These are phyloP conservation scores for Lucinisca nassula DNA, from an alignment of 2,888 invertebrate genomes.

Conservation along the genomic window DNA sequence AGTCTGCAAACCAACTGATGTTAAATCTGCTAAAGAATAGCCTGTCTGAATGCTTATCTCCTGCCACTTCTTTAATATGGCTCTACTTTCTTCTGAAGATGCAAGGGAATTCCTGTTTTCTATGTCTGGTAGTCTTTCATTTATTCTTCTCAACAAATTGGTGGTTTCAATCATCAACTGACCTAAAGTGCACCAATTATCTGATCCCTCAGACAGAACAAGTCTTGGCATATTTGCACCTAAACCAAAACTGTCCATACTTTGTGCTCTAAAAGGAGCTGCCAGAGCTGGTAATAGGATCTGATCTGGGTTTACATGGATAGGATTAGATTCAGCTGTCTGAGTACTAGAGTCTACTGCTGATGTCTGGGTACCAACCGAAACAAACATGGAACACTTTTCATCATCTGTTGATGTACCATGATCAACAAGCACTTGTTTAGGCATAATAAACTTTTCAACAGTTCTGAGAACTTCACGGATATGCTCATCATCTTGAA, in stretches of 20 bases:
- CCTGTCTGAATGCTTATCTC: constrained; percentile 75
- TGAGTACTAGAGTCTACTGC: constrained; percentile 55
- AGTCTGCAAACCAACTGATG: constrained; percentile 71
- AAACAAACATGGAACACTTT: constrained; percentile 37
- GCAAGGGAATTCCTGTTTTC: constrained; percentile 41
- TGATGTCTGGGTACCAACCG: constrained; percentile 60
- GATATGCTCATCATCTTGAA: constrained; percentile 52
- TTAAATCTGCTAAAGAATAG: constrained; percentile 68
- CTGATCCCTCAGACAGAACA: constrained; percentile 69
- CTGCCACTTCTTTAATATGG: constrained; percentile 47
- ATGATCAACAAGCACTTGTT: constrained; percentile 54
- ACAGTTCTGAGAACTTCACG: constrained; percentile 62
- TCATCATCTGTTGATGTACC: constrained; percentile 52
- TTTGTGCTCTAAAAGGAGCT: constrained; percentile 70
- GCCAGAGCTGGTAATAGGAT: constrained; percentile 66
- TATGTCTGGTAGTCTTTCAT: constrained; percentile 68
- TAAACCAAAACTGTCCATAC: constrained; percentile 63
- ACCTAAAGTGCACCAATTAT: constrained; percentile 76
- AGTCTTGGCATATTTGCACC: constrained; percentile 40
- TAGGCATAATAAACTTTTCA: constrained; percentile 62
- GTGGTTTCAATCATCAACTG: constrained; percentile 79
- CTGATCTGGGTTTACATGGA: constrained; percentile 35
- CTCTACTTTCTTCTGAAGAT: constrained; percentile 64
- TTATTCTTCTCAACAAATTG: constrained; percentile 70
- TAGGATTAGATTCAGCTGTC: constrained; percentile 3